These are phyloP conservation scores for western clawed frog (Xenopus tropicalis) DNA, from an alignment of 2,113 vertebrate species.

Conservation along the genomic window UCB_Xtro_10.0 CM004451.2:39279001-39279500, in stretches of 20 bases:
- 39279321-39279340: neutral
- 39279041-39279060: too few species aligned
- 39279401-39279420: conserved; percentile 11
- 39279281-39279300: neutral
- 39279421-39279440: conserved; percentile 25
- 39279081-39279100: neutral
- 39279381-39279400: neutral
- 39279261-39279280: too few species aligned
- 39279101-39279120: neutral
- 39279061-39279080: neutral
- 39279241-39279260: too few species aligned
- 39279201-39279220: too few species aligned
- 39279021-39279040: too few species aligned
- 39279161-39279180: too few species aligned
- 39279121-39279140: neutral
- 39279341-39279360: neutral
- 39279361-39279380: neutral
- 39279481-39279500: conserved; percentile 7
- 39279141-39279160: neutral
- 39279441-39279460: conserved; percentile 22
- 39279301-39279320: neutral
- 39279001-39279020: too few species aligned
- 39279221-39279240: too few species aligned
- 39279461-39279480: conserved; percentile 27
- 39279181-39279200: too few species aligned